phyloP scores from a whole-genome alignment of 2,888 invertebrate species.

The Campoletis raptor region DNA sequence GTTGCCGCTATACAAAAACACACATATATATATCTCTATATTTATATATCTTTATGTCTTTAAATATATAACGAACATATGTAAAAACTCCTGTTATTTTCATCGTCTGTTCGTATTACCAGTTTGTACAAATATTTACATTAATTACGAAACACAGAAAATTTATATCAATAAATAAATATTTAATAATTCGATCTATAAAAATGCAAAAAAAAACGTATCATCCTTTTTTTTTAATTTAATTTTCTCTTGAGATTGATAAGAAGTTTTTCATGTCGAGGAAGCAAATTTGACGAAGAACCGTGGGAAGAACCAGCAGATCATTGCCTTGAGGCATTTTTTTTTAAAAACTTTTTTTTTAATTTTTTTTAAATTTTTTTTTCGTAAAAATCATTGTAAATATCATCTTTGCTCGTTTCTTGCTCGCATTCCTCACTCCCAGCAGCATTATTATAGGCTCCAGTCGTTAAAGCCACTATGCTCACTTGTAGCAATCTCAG shows the following conservation, averaged over 20 bases:
- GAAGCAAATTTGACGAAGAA: slow-evolving; percentile 9
- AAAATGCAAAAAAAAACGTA: neutral
- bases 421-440: slow-evolving; percentile 70
- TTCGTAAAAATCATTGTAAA: slow-evolving; percentile 29
- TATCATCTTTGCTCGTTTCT: slow-evolving; percentile 71
- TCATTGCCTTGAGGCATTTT: neutral
- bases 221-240: neutral
- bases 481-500: slow-evolving; percentile 29
- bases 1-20: slow-evolving; percentile 55
- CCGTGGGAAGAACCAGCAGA: slow-evolving; percentile 21
- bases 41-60: neutral
- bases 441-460: slow-evolving; percentile 67
- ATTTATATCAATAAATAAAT: neutral
- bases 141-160: neutral
- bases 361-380: too few species aligned
- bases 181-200: neutral
- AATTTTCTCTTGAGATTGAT: neutral
- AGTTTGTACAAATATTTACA: neutral
- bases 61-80: slow-evolving; percentile 3
- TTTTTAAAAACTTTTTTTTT: neutral
- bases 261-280: neutral
- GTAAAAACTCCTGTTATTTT: slow-evolving; percentile 15
- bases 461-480: slow-evolving; percentile 69
- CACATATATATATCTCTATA: neutral
- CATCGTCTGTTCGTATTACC: neutral